A percentile compares a stretch with the other conserved stretches of the same genome.
phyloP scores from a whole-genome alignment of 2,113 vertebrate species.

The Mystacornis crossleyi region DNA sequence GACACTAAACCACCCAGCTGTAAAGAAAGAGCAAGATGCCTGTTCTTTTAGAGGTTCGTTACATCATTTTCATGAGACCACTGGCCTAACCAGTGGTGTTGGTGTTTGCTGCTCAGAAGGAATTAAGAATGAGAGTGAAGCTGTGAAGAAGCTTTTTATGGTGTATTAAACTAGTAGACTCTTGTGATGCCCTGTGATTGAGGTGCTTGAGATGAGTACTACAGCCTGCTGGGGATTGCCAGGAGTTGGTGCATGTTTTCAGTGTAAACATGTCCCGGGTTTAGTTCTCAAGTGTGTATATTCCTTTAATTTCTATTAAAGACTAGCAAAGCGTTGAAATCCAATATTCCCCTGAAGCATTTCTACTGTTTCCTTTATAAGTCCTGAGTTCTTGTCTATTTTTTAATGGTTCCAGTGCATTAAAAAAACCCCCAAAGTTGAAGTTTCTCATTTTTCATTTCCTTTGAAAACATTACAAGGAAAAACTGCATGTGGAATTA shows the following conservation, averaged over 20 bases:
- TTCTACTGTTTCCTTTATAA: neutral
- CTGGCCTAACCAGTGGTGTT: neutral
- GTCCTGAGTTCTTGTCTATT: neutral
- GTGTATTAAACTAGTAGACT: neutral
- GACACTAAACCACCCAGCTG: neutral
- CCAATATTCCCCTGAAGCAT: neutral
- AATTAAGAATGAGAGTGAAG: neutral
- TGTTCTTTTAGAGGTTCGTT: neutral
- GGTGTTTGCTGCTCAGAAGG: neutral
- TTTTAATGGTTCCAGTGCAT: neutral
- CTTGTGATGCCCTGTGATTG: accelerated
- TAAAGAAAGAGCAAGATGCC: neutral
- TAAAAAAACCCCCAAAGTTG: neutral
- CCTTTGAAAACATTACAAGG: neutral
- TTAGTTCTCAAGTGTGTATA: neutral
- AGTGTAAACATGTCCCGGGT: neutral
- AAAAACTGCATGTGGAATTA: neutral
- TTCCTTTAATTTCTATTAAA: neutral
- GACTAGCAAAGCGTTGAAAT: neutral
- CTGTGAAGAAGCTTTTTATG: neutral
- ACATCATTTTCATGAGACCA: neutral
- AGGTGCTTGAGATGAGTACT: neutral
- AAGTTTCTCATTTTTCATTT: neutral
- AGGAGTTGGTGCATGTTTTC: neutral
- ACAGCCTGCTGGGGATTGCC: neutral